Evolutionary conservation across 2,113 vertebrate species (phyloP).

Genomic region (Carassius carassius): DNA sequence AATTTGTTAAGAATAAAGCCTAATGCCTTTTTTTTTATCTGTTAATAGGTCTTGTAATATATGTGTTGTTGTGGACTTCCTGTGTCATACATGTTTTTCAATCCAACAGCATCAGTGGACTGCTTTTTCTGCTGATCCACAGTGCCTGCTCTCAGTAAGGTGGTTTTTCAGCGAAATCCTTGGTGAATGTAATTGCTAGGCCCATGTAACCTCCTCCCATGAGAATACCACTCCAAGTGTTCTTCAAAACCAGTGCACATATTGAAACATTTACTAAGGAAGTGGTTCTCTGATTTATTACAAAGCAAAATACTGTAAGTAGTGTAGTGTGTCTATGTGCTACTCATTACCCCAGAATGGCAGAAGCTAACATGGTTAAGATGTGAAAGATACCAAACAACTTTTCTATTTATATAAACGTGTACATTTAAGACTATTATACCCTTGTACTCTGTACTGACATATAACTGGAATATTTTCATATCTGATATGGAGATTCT

Average conservation of each 20-base stretch:
- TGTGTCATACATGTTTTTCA: not conserved
- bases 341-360: slow-evolving; percentile 48
- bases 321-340: slow-evolving; percentile 40
- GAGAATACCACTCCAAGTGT: slow-evolving; percentile 53
- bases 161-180: slow-evolving; percentile 36
- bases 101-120: not conserved
- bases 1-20: not conserved
- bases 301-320: slow-evolving; percentile 60
- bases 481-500: not conserved
- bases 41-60: not conserved
- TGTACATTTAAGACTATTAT: not conserved
- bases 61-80: not conserved
- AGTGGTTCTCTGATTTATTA: slow-evolving; percentile 62
- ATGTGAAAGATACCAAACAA: slow-evolving; percentile 39
- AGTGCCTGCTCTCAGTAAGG: slow-evolving; percentile 23
- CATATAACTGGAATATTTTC: not conserved
- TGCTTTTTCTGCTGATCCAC: slow-evolving; percentile 20
- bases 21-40: not conserved
- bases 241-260: slow-evolving; percentile 58
- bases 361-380: slow-evolving; percentile 45
- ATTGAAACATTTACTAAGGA: slow-evolving; percentile 61
- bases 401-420: not conserved
- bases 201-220: slow-evolving; percentile 52
- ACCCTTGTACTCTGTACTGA: not conserved
- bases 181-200: slow-evolving; percentile 42